Conservation (phyloP, 1,140 invertebrate genomes). For the Conus ventricosus region DNA sequence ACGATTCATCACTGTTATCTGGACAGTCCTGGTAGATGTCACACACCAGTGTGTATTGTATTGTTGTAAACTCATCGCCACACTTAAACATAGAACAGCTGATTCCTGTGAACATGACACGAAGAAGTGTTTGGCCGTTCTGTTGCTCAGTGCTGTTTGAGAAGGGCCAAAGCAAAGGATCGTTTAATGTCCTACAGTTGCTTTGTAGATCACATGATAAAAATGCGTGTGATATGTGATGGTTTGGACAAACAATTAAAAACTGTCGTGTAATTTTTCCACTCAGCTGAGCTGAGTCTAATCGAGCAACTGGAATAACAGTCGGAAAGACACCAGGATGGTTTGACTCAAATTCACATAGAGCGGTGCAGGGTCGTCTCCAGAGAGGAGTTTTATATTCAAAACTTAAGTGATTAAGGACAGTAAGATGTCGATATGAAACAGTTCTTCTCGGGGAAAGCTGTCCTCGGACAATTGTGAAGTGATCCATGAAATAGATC, state of each 20-base stretch:
- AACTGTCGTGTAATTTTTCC: not conserved
- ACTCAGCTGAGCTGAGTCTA: not conserved
- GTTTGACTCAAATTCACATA: no score
- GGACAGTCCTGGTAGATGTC: slow-evolving; percentile 3
- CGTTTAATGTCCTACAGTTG: not conserved
- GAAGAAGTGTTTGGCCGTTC: fast-evolving
- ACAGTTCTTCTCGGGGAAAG: not conserved
- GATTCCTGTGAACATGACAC: no score
- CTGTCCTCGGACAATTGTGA: not conserved
- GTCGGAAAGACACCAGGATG: not conserved
- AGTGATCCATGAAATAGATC: no score
- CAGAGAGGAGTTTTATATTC: no score
- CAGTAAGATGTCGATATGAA: no score
- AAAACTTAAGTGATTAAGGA: no score
- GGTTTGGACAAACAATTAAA: not conserved
- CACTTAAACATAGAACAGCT: not conserved
- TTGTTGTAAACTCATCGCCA: not conserved
- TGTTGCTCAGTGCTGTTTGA: not conserved
- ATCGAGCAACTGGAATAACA: not conserved
- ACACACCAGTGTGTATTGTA: slow-evolving; percentile 16
- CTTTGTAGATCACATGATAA: not conserved
- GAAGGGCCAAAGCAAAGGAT: not conserved
- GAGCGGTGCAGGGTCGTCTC: not conserved
- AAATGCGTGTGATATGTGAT: not conserved
- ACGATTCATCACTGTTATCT: slow-evolving; percentile 1